These are phyloP conservation scores for Leptinotarsa peninsularis DNA, from an alignment of 2,888 invertebrate species.

Conservation along the genomic window DNA sequence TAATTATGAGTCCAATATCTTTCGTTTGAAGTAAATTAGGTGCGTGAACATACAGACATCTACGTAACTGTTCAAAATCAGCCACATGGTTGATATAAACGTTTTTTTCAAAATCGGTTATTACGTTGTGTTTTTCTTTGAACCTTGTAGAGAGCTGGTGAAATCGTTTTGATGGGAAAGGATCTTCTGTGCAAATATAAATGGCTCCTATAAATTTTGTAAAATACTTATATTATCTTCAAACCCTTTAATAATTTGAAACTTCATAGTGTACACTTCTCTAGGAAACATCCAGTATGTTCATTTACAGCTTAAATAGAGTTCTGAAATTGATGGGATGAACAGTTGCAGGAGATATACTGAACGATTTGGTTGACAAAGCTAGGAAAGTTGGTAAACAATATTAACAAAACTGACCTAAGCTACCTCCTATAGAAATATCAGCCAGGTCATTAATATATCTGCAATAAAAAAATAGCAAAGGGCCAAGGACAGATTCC, in stretches of 20 bases:
- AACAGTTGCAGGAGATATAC: too few relatives aligned
- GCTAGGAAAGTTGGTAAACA: too few relatives aligned
- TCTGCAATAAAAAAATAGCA: too few relatives aligned
- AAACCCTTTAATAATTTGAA: neutral
- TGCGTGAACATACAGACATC: slow-evolving; percentile 70
- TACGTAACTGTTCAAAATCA: slow-evolving; percentile 70
- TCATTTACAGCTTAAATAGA: too few relatives aligned
- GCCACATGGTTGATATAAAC: slow-evolving; percentile 77
- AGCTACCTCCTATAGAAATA: too few relatives aligned
- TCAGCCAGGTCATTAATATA: too few relatives aligned
- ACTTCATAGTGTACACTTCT: neutral
- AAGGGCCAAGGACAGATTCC: too few relatives aligned
- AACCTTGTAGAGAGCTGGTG: slow-evolving; percentile 68
- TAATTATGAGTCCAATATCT: slow-evolving; percentile 71
- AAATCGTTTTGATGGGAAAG: slow-evolving; percentile 78
- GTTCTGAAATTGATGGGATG: too few relatives aligned
- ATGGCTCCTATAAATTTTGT: slow-evolving; percentile 65
- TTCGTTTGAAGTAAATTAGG: slow-evolving; percentile 67
- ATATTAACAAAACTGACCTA: too few relatives aligned
- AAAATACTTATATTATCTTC: neutral
- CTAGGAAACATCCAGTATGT: too few relatives aligned
- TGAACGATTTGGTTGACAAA: too few relatives aligned
- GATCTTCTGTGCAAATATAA: slow-evolving; percentile 83
- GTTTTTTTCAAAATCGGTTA: slow-evolving; percentile 68
- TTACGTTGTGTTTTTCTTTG: slow-evolving; percentile 54